phyloP scores from a whole-genome alignment of 2,888 invertebrate species.

The Calameuta pallipes region DNA sequence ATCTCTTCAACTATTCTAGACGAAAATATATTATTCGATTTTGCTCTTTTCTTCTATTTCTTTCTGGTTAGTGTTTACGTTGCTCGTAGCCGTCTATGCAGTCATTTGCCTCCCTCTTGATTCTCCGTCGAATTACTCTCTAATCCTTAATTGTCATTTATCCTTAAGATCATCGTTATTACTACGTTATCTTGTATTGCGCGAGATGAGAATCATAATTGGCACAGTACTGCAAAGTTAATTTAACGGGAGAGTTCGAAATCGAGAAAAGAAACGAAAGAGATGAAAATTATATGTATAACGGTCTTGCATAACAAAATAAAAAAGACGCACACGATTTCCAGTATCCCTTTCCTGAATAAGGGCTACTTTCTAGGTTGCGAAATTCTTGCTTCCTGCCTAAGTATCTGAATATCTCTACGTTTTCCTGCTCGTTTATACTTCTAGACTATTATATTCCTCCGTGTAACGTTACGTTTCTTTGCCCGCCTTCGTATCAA shows the following conservation, averaged over 20 bases:
- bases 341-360: neutral
- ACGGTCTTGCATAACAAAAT: neutral
- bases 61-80: neutral
- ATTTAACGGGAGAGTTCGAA: neutral
- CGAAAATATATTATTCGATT: conserved; percentile 10
- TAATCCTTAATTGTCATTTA: neutral
- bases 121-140: neutral
- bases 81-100: neutral
- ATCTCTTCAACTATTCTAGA: neutral
- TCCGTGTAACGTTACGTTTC: conserved; percentile 6
- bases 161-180: neutral
- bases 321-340: neutral
- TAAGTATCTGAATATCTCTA: neutral
- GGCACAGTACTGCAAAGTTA: neutral
- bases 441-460: neutral
- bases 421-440: neutral
- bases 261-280: neutral
- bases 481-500: conserved; percentile 13
- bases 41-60: neutral
- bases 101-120: neutral
- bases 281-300: neutral
- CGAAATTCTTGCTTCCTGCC: neutral
- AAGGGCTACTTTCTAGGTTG: neutral
- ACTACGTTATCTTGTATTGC: neutral
- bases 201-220: neutral